A percentile compares a stretch with the other conserved stretches of the same genome.
Evolutionary conservation across 2,797 vertebrate species (phyloP).

Genomic region (Centroberyx gerrardi): DNA sequence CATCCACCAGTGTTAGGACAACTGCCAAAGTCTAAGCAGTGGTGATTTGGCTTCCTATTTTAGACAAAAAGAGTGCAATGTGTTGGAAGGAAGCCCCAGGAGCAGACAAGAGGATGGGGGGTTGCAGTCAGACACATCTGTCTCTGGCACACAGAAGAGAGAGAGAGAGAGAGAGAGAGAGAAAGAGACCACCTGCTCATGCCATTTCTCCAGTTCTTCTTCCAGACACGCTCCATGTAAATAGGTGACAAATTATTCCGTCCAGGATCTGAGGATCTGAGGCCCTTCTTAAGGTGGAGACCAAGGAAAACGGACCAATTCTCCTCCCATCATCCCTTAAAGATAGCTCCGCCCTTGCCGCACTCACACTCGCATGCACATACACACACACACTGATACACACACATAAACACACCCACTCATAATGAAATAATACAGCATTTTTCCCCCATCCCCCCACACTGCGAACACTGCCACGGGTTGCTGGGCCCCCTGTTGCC

Average conservation of each 20-base stretch:
- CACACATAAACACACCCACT: background rate
- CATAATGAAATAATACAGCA: background rate
- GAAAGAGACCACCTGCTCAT: conserved; percentile 79
- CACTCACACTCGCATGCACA: background rate
- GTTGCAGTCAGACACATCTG: conserved; percentile 78
- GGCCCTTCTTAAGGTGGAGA: conserved; percentile 54
- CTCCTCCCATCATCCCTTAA: conserved; percentile 72
- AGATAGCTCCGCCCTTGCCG: conserved; percentile 66
- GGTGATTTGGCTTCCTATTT: conserved; percentile 67
- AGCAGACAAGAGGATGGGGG: conserved; percentile 50
- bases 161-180: conserved; percentile 15
- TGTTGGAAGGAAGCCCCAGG: conserved; percentile 58
- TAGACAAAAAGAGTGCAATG: conserved; percentile 56
- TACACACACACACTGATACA: background rate
- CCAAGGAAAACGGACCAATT: conserved; percentile 70
- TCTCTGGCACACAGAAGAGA: conserved; percentile 63
- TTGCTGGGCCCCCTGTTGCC: conserved; percentile 83
- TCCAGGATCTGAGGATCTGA: conserved; percentile 66
- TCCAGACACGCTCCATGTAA: conserved; percentile 73
- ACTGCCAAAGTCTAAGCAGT: conserved; percentile 62
- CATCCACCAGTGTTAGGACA: conserved; percentile 22
- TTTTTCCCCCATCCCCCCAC: conserved; percentile 45
- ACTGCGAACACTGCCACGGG: conserved; percentile 68
- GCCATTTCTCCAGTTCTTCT: conserved; percentile 67
- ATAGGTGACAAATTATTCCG: conserved; percentile 85